Conservation (phyloP, 2,797 vertebrate species). For the Chelmon rostratus region DNA sequence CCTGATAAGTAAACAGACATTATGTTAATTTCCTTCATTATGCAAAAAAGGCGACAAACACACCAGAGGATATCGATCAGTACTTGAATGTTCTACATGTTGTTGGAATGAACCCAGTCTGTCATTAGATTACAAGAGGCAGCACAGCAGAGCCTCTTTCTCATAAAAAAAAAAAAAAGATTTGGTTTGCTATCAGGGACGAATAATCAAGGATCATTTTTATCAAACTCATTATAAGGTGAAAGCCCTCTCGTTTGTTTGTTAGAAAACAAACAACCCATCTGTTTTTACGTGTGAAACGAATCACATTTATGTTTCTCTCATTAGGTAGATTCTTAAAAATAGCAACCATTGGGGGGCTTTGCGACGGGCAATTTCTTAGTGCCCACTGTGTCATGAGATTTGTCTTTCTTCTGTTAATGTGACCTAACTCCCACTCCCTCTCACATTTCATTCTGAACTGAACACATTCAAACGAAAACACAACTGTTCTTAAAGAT, state of each 20-base stretch:
- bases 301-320: constrained; percentile 13
- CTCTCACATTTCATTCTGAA: constrained; percentile 1
- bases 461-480: constrained; percentile 11
- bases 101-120: constrained; percentile 60
- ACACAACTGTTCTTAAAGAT: background rate
- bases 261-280: constrained; percentile 31
- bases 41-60: constrained; percentile 72
- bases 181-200: constrained; percentile 60
- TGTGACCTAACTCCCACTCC: background rate
- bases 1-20: constrained; percentile 81
- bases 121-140: constrained; percentile 60
- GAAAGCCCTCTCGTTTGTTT: constrained; percentile 31
- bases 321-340: constrained; percentile 13
- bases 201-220: constrained; percentile 73
- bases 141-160: constrained; percentile 40
- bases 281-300: constrained; percentile 40
- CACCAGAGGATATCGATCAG: constrained; percentile 81
- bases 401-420: background rate
- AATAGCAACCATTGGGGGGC: background rate
- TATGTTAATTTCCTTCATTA: constrained; percentile 83
- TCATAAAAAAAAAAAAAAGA: constrained; percentile 56
- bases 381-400: background rate
- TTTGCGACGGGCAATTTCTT: background rate
- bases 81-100: constrained; percentile 69
- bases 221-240: constrained; percentile 51